Base-by-base conservation (phyloP, 2,888 invertebrate species). In the Tenthredo distinguenda region DNA sequence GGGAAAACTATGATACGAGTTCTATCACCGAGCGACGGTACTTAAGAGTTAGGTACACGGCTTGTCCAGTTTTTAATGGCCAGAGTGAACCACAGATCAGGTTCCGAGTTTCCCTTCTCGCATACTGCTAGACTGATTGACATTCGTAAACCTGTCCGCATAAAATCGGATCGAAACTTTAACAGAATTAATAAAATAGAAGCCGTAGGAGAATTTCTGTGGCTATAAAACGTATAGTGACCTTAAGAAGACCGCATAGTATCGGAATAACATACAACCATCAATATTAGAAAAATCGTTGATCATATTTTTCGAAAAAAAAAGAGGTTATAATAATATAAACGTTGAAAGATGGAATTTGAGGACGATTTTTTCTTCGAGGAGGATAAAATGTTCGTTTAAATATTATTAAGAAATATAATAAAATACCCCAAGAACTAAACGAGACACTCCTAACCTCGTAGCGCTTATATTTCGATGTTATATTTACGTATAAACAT, bases 371-470 rank as follows among this genome's bases (percentile, higher is more conserved):
- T 93, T 88, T 93, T 93, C 88, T 93, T 92, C 85, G 93, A 93
- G 85, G 93, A 93, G 86, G 93, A 93, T 87, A 93, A 93, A 91
- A 93, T 93, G 93, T 93, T 92, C 89, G 93, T 93, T 91, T 87
- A 40, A 18, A 62, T 21, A 31, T 77, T 7, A 76, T 12, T 2
- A 50, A 47, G 3, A 55, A 26, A 26, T 43, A 21, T n/a, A 43
- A 43, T 2, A 74, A 43, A 31, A 34, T 68, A 34, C 10, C 62
- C 12, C 1, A 12, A 31, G 2, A 12, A 62, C 2, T 12, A 62
- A 71, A 37, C 37, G 3, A 43, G 10, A 72, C 3, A 71, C 18
- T 71, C 18, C n/a, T n/a, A 31, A 37, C 71, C 34, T 71, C 12
- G 40, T 71, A 34, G 1, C 10, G 71, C 71, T 71, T 71, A n/a